Evolutionary conservation across 53 echinoderm and acorn worm species (phyloP).

Genomic region (Astropecten irregularis): DNA sequence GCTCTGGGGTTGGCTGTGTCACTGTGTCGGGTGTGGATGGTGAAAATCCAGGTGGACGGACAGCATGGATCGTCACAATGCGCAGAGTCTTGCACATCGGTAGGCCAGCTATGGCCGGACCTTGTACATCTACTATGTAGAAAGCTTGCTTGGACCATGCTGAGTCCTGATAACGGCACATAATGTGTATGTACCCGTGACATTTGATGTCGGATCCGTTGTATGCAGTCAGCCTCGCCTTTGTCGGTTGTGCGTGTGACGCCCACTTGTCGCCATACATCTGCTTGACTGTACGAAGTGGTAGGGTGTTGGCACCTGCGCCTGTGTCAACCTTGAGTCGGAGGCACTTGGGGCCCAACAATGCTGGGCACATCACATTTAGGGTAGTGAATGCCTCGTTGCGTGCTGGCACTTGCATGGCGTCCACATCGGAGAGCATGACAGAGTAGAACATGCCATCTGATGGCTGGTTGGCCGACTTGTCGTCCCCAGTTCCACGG

Average conservation of each 20-base stretch:
- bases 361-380: conserved; percentile 41
- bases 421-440: conserved; percentile 21
- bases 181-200: conserved; percentile 51
- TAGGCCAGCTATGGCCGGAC: conserved; percentile 60
- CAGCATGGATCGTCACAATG: conserved; percentile 55
- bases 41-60: background rate
- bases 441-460: conserved; percentile 26
- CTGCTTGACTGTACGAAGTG: conserved; percentile 14
- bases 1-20: background rate
- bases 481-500: too few species aligned
- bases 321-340: too few species aligned
- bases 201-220: conserved; percentile 60
- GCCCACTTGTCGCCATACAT: conserved; percentile 58
- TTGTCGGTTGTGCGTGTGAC: background rate
- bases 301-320: conserved; percentile 39
- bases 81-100: conserved; percentile 28
- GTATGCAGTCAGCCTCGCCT: conserved; percentile 53
- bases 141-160: conserved; percentile 42
- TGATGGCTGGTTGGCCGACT: background rate
- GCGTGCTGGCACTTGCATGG: background rate
- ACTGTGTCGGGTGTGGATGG: background rate
- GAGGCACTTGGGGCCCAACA: conserved; percentile 30
- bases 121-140: conserved; percentile 61
- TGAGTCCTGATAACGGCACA: conserved; percentile 44
- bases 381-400: conserved; percentile 44